phyloP scores from a whole-genome alignment of 2,113 vertebrate genomes.

The Fregetta grallaria region DNA sequence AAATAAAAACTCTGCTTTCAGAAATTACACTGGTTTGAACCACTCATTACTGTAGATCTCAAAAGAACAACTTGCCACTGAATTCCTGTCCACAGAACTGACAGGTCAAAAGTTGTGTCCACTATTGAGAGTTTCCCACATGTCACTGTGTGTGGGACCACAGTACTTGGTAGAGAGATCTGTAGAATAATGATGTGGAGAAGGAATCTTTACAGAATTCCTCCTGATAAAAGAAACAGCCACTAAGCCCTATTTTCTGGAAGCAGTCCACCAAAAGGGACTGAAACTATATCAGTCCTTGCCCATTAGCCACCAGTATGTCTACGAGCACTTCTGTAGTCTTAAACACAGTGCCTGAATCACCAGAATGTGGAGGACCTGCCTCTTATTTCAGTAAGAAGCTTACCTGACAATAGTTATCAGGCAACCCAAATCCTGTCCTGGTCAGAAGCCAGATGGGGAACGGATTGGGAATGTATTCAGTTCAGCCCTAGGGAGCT shows the following conservation, averaged over 20 bases:
- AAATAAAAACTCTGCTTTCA: not conserved
- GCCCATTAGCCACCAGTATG: too few relatives aligned
- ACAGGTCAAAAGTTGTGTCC: not conserved
- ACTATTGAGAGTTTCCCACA: not conserved
- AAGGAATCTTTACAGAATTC: not conserved
- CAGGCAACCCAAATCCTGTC: not conserved
- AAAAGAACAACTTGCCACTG: not conserved
- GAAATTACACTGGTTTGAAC: not conserved
- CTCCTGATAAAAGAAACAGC: not conserved
- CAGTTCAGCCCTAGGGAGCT: not conserved
- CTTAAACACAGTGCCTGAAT: not conserved
- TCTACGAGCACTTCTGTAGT: not conserved
- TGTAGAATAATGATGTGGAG: not conserved
- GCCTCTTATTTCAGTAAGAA: not conserved
- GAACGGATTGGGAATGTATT: not conserved
- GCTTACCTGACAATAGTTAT: not conserved
- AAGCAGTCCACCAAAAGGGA: not conserved
- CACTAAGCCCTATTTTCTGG: not conserved
- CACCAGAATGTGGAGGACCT: not conserved
- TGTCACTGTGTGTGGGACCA: not conserved
- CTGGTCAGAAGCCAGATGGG: not conserved
- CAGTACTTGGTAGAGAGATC: not conserved
- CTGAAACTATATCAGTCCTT: not conserved
- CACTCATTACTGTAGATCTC: not conserved
- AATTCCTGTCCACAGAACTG: not conserved